Base-by-base conservation (phyloP, 2,888 invertebrate species). In the Cephus pygmeus region DNA sequence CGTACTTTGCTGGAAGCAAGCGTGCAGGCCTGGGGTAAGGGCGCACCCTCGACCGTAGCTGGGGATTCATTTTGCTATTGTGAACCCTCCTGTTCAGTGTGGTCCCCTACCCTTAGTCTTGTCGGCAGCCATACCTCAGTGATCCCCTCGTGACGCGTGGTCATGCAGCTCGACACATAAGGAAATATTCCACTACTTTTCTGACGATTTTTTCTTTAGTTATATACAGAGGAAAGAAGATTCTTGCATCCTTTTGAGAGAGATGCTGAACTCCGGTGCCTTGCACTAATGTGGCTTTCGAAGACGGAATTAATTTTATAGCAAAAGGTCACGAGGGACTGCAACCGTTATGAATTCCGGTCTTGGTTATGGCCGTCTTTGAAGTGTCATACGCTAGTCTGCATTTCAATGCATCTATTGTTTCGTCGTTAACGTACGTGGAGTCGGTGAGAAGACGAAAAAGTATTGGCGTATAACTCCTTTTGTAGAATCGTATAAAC, bases 41-140 rank as follows among this genome's bases (percentile, higher is more conserved):
- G 82, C 80, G 79, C 81, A 81, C 82, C 81, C 81, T 74, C 80
- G 56, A 79, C 81, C 78, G 76, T 77, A 79, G 77, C 79, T 79
- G 79, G 81, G 84, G 84, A 83, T 84, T 83, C 82, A 81, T 81
- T 86, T 83, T 79, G 75, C 80, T 80, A 86, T 87, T 87, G 86
- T 84, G 79, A 75, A 69, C 79, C 79, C 81, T 81, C 76, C 73
- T 68, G 76, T 82, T 82, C 81, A 34, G 71, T 34, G 12, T 33
- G 56, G 23, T 56, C 56, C 56, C 56, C 56, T 56, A 56, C 56
- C 56, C 23, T 56, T 56, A 56, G 56, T 23, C 23, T 56, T 56
- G 56, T 23, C 23, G 56, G 56, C 56, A 56, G 56, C 56, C 56
- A 56, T 56, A 56, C 56, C 23, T 56, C 56, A 23, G 56, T 56